Evolutionary conservation across 2,888 invertebrate species (phyloP).

Genomic region (Caenorhabditis sulstoni): DNA sequence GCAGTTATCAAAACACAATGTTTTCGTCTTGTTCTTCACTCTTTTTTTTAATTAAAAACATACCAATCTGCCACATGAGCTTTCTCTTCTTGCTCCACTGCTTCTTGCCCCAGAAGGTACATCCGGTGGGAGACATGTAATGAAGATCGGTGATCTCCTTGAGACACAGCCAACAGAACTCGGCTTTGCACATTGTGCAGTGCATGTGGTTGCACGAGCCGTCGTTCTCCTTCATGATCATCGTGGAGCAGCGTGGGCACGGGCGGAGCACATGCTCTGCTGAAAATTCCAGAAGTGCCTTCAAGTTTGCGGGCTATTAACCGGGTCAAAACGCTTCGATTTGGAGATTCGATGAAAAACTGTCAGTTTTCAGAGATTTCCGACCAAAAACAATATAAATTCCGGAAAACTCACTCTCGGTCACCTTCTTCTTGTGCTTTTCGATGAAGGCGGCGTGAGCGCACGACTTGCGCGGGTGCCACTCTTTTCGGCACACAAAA

Average conservation of each 20-base stretch:
- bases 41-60: no score
- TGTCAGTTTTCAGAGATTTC: no score
- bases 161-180: constrained; percentile 99
- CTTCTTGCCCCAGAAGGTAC: constrained; percentile 92
- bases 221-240: constrained; percentile 95
- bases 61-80: constrained; percentile 82
- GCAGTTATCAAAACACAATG: no score
- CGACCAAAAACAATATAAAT: no score
- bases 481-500: constrained; percentile 83
- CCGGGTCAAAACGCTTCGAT: no score
- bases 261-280: constrained; percentile 88
- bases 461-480: constrained; percentile 24
- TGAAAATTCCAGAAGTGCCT: no score
- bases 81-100: constrained; percentile 98
- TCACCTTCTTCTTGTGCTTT: neutral
- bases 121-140: constrained; percentile 86
- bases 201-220: constrained; percentile 98
- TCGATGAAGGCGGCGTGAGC: neutral
- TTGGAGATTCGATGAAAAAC: no score
- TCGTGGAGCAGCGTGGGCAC: constrained; percentile 84
- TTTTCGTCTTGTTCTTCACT: no score
- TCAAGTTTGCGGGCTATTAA: no score
- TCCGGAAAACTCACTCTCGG: constrained; percentile 1
- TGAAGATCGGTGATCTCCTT: constrained; percentile 97
- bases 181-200: constrained; percentile 95